These are phyloP conservation scores for Cryptotermes secundus DNA, from an alignment of 1,140 invertebrate genomes.

Conservation along the genomic window DNA sequence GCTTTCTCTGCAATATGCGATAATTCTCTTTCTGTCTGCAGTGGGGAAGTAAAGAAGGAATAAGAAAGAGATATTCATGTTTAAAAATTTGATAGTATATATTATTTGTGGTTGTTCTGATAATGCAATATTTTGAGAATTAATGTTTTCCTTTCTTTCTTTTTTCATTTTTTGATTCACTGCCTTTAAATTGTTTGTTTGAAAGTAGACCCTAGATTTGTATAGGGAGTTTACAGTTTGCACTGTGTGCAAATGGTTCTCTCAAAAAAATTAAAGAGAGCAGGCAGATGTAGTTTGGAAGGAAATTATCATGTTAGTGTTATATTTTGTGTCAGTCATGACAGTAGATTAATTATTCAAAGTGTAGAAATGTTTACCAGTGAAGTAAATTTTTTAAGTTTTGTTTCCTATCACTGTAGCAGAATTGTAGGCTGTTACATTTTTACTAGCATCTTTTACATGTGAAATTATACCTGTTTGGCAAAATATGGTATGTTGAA, in stretches of 20 bases:
- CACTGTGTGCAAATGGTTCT: background rate
- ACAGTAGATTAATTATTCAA: background rate
- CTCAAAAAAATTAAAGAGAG: background rate
- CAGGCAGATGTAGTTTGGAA: background rate
- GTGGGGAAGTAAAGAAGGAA: too few species aligned
- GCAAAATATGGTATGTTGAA: background rate
- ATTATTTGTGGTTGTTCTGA: background rate
- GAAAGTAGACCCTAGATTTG: background rate
- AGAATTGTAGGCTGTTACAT: background rate
- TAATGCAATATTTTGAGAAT: background rate
- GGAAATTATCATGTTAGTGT: background rate
- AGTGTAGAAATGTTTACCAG: too few species aligned
- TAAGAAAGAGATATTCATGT: too few species aligned
- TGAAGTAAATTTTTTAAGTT: background rate
- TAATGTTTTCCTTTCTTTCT: background rate
- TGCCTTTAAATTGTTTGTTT: background rate
- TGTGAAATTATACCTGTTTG: background rate
- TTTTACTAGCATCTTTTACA: background rate
- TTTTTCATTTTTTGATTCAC: background rate
- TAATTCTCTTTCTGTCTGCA: too few species aligned
- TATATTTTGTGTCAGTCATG: background rate
- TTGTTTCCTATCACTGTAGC: background rate
- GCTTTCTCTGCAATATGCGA: too few species aligned
- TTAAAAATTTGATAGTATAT: background rate
- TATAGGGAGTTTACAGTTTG: background rate